Base-by-base conservation (phyloP, 1,140 invertebrate species). In the Caenorhabditis inopinata region DNA sequence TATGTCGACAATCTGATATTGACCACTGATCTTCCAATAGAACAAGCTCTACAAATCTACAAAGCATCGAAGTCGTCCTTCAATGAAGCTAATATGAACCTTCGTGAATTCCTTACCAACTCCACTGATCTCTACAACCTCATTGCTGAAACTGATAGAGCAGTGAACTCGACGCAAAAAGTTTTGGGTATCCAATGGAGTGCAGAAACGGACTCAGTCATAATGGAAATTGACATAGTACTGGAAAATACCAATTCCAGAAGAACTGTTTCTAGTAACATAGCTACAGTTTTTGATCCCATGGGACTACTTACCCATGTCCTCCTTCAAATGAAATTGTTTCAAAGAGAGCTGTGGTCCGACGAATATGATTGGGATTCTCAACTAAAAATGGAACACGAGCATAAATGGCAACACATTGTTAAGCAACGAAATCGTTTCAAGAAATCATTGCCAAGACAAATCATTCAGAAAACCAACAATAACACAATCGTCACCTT, bases 1-100 rank as follows among this genome's bases (percentile, higher is more conserved):
- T 82, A 82, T 29, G 80, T 76, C 11, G 81, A 82, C 53, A 82
- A 82, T 51, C 4, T 82, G 4, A 23, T 79, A 2, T 11, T 82
- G 3, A n/a, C 53, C 23, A 76, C 53, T 5, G 18, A 18, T 16
- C 27, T 21, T 4, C n/a, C 82, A 82, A 58, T 16, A 42, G 11
- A 62, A 45, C 12, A 82, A 23, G 62, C 12, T 27, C 76, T 25
- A 25, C 7, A 11, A 42, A 45, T 16, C 7, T 5, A 12, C 23
- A 27, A 82, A 23, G 18, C n/a, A 23, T 18, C 49, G 7, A 79
- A 83, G 35, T 4, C 18, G n/a, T 12, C 47, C 25, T 82, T 82
- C 29, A 3, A 75, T 7, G 21, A 25, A 21, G 80, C 80, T n/a
- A 21, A 53, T 6, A 82, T 82, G 81, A 76, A 76, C 51, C 46